Evolutionary conservation across 1,140 invertebrate genomes (phyloP), one percentile per base, ranked within the genome.

Genomic region (Xylocopa sonorina): DNA sequence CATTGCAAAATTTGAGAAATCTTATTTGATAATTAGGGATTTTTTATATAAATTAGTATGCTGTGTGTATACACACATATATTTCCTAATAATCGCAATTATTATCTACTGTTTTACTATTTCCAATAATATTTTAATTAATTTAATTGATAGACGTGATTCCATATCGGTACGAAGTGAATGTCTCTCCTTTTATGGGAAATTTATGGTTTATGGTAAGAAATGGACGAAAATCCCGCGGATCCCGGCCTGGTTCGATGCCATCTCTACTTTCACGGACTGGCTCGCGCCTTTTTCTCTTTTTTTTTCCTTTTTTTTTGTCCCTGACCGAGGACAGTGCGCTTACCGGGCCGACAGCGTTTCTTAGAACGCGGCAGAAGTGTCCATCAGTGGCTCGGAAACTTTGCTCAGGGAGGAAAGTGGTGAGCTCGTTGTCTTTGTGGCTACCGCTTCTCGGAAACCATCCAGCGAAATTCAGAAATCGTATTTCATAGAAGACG

Each of bases 291-390:
- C 60, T 74, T 29, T n/a, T n/a, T n/a, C n/a, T n/a, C n/a, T n/a
- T n/a, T n/a, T n/a, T n/a, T n/a, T n/a, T n/a, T n/a, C n/a, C n/a
- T n/a, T n/a, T n/a, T n/a, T 63, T 41, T 46, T 74, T 55, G 83
- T 78, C 66, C 64, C 58, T 64, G 64, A 46, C 48, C 43, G 78
- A 81, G 76, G 63, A 66, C 55, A 51, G 72, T 16, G 75, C 78
- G 67, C 53, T 69, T 62, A 72, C 77, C 51, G 48, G 77, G 48
- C 73, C 63, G 82, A 80, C 73, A 81, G 60, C 83, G 83, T 82
- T 91, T 91, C 90, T 83, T 55, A 83, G 90, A 91, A 90, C 78
- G 60, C 57, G 82, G 43, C 74, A 77, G 80, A 87, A 84, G 83
- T 85, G 80, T 84, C 79, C 78, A 88, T 78, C 77, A 63, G 79